Percentiles rank a stretch among this genome's conserved stretches.
These are phyloP conservation scores for Mythimna lalbum DNA, from an alignment of 2,888 invertebrate genomes.

Conservation along the genomic window DNA sequence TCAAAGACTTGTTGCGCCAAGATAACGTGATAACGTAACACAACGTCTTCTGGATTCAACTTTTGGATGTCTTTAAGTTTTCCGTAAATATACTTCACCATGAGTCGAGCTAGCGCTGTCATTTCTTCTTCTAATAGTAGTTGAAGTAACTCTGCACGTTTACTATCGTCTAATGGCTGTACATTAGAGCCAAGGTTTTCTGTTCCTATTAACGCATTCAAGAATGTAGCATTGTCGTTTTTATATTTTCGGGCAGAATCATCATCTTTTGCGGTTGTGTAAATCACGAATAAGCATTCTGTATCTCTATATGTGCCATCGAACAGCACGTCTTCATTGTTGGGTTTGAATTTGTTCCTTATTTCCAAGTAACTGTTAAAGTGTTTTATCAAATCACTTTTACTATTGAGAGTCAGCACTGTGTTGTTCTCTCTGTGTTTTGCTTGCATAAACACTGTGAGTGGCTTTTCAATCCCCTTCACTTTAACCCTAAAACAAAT, in stretches of 20 bases:
- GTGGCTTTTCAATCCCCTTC: not conserved
- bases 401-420: not conserved
- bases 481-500: slow-evolving; percentile 1
- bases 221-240: not conserved
- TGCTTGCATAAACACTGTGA: not conserved
- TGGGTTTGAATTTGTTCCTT: not conserved
- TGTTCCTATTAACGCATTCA: not conserved
- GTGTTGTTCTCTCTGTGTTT: slow-evolving; percentile 5
- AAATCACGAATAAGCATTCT: slow-evolving; percentile 1
- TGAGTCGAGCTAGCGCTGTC: not conserved
- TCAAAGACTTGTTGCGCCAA: slow-evolving; percentile 3
- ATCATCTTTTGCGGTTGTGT: not conserved
- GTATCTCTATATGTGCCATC: not conserved
- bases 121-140: not conserved
- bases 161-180: not conserved
- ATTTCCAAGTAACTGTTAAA: not conserved
- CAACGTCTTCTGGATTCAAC: not conserved
- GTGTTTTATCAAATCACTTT: too few species aligned
- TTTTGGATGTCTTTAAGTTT: not conserved
- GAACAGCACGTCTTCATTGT: not conserved
- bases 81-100: not conserved
- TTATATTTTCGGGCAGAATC: not conserved
- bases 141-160: not conserved
- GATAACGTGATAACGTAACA: not conserved
- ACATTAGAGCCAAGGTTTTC: not conserved